Evolutionary conservation across 1,140 invertebrate species (phyloP).

Genomic region (Diachasma alloeum): DNA sequence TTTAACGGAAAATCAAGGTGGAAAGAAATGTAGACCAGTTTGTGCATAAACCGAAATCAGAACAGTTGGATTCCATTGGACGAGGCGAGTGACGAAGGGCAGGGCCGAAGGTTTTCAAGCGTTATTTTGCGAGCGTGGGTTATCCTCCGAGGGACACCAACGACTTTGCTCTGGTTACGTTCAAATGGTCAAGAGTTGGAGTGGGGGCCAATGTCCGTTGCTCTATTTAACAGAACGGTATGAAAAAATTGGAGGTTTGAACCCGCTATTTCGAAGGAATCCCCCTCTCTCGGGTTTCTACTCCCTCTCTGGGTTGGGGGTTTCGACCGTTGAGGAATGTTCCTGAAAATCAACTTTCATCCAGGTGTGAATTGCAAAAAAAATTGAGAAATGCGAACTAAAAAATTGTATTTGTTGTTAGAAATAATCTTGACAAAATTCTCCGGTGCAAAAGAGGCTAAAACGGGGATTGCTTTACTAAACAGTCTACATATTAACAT

Average conservation of each 20-base stretch:
- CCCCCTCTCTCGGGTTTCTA: neutral
- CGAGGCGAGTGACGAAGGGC: neutral
- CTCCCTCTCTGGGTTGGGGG: neutral
- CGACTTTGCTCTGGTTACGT: neutral
- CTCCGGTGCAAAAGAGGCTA: no score
- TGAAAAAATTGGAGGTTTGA: neutral
- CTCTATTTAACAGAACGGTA: constrained; percentile 19
- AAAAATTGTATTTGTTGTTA: neutral
- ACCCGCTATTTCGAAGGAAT: neutral
- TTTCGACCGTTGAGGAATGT: neutral
- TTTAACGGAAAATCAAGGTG: constrained; percentile 12
- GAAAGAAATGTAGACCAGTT: constrained; percentile 16
- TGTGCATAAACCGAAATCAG: constrained; percentile 10
- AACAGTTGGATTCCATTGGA: neutral
- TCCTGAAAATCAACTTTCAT: neutral
- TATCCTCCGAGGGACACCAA: neutral
- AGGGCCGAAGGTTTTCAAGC: neutral
- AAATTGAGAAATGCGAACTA: no score
- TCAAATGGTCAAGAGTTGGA: constrained; percentile 4
- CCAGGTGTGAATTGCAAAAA: neutral
- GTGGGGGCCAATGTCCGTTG: constrained; percentile 19
- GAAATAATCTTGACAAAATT: no score
- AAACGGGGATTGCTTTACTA: no score
- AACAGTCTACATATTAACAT: no score
- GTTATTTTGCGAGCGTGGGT: constrained; percentile 1